Evolutionary conservation across 2,113 vertebrate species (phyloP).

Genomic region (Trogon melanurus): DNA sequence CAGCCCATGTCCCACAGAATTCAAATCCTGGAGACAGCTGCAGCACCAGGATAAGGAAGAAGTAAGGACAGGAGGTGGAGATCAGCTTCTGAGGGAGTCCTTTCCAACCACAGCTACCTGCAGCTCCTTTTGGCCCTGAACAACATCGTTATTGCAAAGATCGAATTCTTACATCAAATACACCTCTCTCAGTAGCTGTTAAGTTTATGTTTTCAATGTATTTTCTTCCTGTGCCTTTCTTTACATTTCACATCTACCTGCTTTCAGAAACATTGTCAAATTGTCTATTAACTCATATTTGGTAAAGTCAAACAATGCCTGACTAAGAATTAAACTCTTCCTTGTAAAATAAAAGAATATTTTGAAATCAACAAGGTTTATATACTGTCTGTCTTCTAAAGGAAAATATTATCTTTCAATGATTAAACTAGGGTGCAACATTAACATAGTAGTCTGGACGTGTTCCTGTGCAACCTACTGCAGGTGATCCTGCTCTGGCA

Average conservation of each 20-base stretch:
- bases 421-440: background rate
- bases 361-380: background rate
- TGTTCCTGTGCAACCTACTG: no score
- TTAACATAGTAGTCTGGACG: background rate
- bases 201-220: background rate
- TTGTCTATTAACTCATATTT: background rate
- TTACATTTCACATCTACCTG: background rate
- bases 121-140: background rate
- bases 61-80: no score
- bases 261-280: background rate
- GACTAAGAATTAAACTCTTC: background rate
- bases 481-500: no score
- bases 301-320: background rate
- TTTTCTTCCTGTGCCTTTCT: background rate
- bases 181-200: background rate
- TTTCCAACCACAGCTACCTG: background rate
- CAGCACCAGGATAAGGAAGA: background rate
- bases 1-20: fast-evolving
- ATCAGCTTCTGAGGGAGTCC: background rate
- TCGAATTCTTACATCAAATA: background rate
- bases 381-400: background rate
- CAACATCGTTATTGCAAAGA: background rate
- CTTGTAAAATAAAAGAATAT: background rate
- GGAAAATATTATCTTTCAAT: background rate
- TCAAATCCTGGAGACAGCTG: background rate